A percentile compares a stretch with the other conserved stretches of the same genome.
Conservation (phyloP, 2,797 vertebrate genomes). For the Hoplostethus atlanticus region DNA sequence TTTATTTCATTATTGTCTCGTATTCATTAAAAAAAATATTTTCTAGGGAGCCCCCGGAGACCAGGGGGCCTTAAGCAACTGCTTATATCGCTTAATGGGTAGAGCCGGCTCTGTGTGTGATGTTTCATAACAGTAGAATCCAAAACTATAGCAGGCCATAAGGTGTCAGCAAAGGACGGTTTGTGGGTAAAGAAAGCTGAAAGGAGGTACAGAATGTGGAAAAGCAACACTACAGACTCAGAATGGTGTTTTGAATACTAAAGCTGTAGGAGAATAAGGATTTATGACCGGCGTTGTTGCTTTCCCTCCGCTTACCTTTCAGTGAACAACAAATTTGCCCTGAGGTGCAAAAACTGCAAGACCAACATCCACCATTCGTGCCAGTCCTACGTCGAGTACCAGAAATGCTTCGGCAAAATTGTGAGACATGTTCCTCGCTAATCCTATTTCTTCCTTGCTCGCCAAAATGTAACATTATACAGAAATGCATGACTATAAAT, state of each 20-base stretch:
- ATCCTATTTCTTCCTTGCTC: neutral
- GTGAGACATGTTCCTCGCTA: constrained; percentile 82
- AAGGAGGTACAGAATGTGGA: too few species aligned
- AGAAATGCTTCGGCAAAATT: constrained; percentile 97
- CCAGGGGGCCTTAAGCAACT: too few species aligned
- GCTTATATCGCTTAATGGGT: too few species aligned
- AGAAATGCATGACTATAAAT: neutral
- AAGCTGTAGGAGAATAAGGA: too few species aligned
- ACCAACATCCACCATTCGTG: constrained; percentile 98
- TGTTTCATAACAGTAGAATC: too few species aligned
- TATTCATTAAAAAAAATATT: too few species aligned
- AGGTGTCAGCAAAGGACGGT: too few species aligned
- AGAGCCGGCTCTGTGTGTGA: too few species aligned
- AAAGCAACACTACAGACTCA: neutral
- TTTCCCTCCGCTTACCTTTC: constrained; percentile 31
- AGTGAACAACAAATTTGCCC: constrained; percentile 98
- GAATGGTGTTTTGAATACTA: neutral
- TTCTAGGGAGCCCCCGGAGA: too few species aligned
- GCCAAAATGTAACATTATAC: neutral
- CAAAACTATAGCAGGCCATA: too few species aligned
- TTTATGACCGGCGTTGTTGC: neutral
- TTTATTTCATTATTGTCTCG: too few species aligned
- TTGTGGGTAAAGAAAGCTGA: too few species aligned
- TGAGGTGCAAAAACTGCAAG: constrained; percentile 98
- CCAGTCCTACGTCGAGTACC: constrained; percentile 95